Conservation (phyloP, 2,888 invertebrate genomes). For the Troides aeacus region DNA sequence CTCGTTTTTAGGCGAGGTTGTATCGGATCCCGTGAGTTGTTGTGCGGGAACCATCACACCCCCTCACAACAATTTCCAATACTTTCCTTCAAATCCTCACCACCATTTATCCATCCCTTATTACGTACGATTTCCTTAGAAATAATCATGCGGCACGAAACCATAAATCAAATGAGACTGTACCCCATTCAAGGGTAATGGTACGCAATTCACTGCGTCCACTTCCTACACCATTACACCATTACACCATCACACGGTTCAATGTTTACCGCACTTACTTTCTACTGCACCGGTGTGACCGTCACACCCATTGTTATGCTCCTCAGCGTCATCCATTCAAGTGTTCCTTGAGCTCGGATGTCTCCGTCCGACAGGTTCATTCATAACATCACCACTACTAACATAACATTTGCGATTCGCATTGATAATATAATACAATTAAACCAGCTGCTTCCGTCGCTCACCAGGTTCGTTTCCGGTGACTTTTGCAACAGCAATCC, state of each 20-base stretch:
- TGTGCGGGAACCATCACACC: too few species aligned
- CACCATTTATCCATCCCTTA: too few species aligned
- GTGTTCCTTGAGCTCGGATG: conserved; percentile 26
- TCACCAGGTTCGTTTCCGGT: too few species aligned
- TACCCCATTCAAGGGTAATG: conserved; percentile 3
- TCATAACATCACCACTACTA: conserved; percentile 21
- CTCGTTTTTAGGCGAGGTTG: too few species aligned
- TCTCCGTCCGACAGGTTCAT: conserved; percentile 22
- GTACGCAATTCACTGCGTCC: conserved; percentile 8
- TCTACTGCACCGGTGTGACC: conserved; percentile 41
- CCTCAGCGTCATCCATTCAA: conserved; percentile 26
- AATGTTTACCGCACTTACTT: conserved; percentile 44
- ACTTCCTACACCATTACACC: conserved; percentile 10
- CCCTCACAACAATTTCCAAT: too few species aligned
- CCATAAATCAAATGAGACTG: neutral
- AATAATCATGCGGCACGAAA: neutral
- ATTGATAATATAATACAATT: neutral
- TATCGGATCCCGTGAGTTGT: too few species aligned
- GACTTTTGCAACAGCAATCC: too few species aligned
- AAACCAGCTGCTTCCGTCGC: neutral
- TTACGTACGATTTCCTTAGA: neutral
- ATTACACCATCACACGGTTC: conserved; percentile 30
- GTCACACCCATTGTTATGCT: conserved; percentile 32
- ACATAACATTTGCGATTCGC: neutral
- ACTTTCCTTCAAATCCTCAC: too few species aligned